Percentiles rank a stretch among this genome's conserved stretches.
Evolutionary conservation across 2,888 invertebrate genomes (phyloP).

Genomic region (Neocrepidodera transversa): DNA sequence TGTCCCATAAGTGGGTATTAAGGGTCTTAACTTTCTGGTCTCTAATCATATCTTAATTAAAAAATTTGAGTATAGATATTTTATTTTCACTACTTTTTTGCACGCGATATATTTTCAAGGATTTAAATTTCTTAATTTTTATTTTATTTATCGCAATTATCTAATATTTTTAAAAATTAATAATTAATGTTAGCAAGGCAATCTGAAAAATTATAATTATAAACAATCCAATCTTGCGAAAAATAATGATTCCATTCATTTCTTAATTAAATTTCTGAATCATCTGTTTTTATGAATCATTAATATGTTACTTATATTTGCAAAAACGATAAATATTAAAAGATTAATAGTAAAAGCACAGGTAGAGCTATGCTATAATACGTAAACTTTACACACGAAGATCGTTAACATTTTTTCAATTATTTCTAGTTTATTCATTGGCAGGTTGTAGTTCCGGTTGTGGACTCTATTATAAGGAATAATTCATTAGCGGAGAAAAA

Average conservation of each 20-base stretch:
- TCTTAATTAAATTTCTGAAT: slow-evolving; percentile 3
- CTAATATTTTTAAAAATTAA: background rate
- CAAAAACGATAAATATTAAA: background rate
- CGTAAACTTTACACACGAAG: background rate
- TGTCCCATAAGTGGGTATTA: no score
- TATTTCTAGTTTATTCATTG: background rate
- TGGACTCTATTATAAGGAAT: no score
- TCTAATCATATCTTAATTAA: no score
- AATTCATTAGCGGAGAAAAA: no score
- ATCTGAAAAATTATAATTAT: background rate
- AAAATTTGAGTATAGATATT: no score
- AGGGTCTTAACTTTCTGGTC: no score
- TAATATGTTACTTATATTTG: background rate
- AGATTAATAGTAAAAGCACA: background rate
- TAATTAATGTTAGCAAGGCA: background rate
- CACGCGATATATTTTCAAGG: no score
- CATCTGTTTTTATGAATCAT: slow-evolving; percentile 3
- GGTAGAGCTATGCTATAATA: no score
- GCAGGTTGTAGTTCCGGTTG: background rate
- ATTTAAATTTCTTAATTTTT: no score
- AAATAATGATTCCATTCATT: background rate
- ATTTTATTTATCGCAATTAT: no score
- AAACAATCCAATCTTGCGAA: background rate
- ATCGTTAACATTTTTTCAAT: background rate
- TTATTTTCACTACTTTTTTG: no score